phyloP scores from a whole-genome alignment of 2,797 vertebrate species.

The Betta splendens region DNA sequence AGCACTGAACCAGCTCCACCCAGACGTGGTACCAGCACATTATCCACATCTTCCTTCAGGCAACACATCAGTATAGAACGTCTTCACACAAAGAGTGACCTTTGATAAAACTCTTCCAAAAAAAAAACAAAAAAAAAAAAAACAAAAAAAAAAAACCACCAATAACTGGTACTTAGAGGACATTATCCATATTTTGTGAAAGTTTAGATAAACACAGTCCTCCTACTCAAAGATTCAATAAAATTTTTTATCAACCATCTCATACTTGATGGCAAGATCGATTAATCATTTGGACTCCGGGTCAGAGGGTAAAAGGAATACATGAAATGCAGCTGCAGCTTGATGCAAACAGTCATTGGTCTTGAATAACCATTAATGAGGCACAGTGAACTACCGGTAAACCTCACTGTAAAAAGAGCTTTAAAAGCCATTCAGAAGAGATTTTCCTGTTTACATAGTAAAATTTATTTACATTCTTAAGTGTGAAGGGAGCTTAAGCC shows the following conservation, averaged over 20 bases:
- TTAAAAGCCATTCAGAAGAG: background rate
- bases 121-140: too few species aligned
- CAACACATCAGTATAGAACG: background rate
- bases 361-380: background rate
- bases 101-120: background rate
- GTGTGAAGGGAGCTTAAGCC: background rate
- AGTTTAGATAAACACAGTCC: too few species aligned
- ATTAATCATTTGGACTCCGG: constrained; percentile 32
- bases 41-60: background rate
- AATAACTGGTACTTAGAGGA: background rate
- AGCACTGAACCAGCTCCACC: background rate
- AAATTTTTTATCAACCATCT: too few species aligned
- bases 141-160: too few species aligned
- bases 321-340: background rate
- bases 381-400: background rate
- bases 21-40: constrained; percentile 13
- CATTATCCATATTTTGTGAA: background rate
- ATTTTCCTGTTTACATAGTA: background rate
- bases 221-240: too few species aligned
- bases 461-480: background rate
- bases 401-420: background rate
- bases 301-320: constrained; percentile 8
- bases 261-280: background rate
- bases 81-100: background rate
- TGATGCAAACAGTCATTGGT: constrained; percentile 5